These are phyloP conservation scores for Lota lota DNA, from an alignment of 2,113 vertebrate genomes.

Conservation along the genomic window DNA sequence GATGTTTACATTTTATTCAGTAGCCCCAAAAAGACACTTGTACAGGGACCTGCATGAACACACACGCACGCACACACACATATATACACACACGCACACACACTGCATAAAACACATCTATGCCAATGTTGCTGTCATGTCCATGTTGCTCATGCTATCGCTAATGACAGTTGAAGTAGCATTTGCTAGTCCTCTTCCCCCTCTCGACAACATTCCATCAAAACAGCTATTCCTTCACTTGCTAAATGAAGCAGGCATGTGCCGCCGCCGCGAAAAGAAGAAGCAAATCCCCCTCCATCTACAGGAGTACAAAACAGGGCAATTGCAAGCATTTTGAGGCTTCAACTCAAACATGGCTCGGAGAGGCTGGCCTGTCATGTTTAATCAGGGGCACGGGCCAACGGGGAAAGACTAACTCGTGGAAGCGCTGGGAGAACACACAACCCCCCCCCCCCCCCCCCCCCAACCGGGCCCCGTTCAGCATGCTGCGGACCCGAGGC, in stretches of 20 bases:
- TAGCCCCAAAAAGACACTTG: too few relatives aligned
- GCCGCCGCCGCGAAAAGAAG: not conserved
- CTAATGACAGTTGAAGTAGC: too few relatives aligned
- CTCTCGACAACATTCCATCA: too few relatives aligned
- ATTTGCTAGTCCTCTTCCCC: too few relatives aligned
- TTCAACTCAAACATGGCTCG: conserved; percentile 60
- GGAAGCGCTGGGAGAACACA: conserved; percentile 66
- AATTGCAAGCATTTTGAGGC: conserved; percentile 52
- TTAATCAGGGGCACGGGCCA: conserved; percentile 70
- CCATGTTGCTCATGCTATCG: too few relatives aligned
- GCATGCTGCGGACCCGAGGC: conserved; percentile 46
- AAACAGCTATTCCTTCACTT: too few relatives aligned
- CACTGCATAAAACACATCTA: too few relatives aligned
- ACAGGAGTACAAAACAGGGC: conserved; percentile 55
- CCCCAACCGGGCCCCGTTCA: not conserved
- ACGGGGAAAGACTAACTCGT: conserved; percentile 72
- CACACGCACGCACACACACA: not conserved
- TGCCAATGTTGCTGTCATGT: too few relatives aligned
- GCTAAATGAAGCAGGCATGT: too few relatives aligned
- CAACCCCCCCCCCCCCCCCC: conserved; percentile 7
- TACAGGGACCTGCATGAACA: conserved; percentile 32
- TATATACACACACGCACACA: too few relatives aligned
- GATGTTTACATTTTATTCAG: too few relatives aligned
- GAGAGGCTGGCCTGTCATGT: conserved; percentile 77
- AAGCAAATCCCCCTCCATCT: conserved; percentile 26